These are phyloP conservation scores for Dolichotis patagonum DNA, from an alignment of 2,113 vertebrate genomes.

Conservation along the genomic window DNA sequence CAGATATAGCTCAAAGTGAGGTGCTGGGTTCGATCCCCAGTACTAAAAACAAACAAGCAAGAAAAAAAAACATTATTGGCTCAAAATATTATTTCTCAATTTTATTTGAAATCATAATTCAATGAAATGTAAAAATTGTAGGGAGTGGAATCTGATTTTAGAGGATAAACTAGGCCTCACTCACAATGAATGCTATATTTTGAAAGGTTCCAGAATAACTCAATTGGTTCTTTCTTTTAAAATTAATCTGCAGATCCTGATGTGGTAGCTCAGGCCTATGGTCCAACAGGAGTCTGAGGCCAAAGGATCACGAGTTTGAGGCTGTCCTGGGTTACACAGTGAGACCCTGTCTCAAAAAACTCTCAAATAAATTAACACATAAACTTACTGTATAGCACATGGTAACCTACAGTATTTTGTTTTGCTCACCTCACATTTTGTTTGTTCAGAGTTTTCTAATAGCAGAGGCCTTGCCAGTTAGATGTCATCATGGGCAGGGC, in stretches of 20 bases:
- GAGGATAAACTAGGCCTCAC: background rate
- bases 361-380: background rate
- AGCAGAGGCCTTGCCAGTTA: background rate
- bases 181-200: background rate
- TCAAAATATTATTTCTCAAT: background rate
- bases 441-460: constrained; percentile 19
- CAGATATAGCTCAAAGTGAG: background rate
- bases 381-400: background rate
- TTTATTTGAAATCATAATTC: background rate
- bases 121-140: background rate
- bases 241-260: background rate
- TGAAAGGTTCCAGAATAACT: background rate
- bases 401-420: background rate
- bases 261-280: background rate
- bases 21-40: background rate
- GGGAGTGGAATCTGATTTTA: background rate
- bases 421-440: background rate
- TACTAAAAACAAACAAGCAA: background rate
- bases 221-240: background rate
- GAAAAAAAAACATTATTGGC: background rate
- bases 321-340: background rate
- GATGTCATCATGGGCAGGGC: background rate
- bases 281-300: background rate
- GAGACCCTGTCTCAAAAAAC: background rate
- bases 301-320: background rate